Conservation (phyloP, 2,113 vertebrate species). For the Ancistrus triradiatus region DNA sequence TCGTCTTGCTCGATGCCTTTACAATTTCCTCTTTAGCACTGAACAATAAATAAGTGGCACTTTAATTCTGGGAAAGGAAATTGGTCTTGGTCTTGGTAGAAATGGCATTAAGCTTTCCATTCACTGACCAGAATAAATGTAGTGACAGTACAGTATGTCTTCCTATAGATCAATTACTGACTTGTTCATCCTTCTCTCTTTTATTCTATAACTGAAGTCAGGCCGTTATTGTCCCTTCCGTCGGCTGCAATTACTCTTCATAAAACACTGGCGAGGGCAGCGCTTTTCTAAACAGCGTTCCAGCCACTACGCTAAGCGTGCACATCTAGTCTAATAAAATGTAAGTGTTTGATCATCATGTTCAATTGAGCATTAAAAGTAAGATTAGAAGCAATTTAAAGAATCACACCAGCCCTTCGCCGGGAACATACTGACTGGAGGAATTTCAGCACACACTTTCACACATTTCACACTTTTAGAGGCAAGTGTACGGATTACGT, state of each 20-base stretch:
- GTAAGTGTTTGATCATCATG: slow-evolving; percentile 52
- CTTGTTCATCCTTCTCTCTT: not conserved
- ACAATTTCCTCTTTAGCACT: too few species aligned
- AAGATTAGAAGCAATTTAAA: slow-evolving; percentile 47
- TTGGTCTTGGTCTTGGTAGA: too few species aligned
- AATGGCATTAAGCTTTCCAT: too few species aligned
- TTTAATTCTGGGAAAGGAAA: too few species aligned
- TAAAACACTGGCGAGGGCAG: slow-evolving; percentile 11
- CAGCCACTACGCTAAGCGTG: slow-evolving; percentile 8
- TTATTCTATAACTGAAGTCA: not conserved
- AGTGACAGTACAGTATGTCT: too few species aligned
- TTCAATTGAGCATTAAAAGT: slow-evolving; percentile 51
- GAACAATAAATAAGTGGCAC: too few species aligned
- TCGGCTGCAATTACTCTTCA: slow-evolving; percentile 34
- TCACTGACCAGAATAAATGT: too few species aligned
- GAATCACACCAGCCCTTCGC: too few species aligned
- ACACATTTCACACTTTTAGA: slow-evolving; percentile 36
- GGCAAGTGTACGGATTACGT: too few species aligned
- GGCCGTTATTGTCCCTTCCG: slow-evolving; percentile 20
- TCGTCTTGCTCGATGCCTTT: too few species aligned
- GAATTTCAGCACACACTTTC: not conserved
- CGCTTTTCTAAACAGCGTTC: slow-evolving; percentile 17
- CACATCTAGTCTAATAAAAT: slow-evolving; percentile 34
- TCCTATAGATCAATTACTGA: slow-evolving; percentile 3
- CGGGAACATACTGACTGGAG: slow-evolving; percentile 28